Evolutionary conservation across 2,888 invertebrate species (phyloP), one percentile per base, ranked within the genome.

Genomic region (Brachycybe producta): DNA sequence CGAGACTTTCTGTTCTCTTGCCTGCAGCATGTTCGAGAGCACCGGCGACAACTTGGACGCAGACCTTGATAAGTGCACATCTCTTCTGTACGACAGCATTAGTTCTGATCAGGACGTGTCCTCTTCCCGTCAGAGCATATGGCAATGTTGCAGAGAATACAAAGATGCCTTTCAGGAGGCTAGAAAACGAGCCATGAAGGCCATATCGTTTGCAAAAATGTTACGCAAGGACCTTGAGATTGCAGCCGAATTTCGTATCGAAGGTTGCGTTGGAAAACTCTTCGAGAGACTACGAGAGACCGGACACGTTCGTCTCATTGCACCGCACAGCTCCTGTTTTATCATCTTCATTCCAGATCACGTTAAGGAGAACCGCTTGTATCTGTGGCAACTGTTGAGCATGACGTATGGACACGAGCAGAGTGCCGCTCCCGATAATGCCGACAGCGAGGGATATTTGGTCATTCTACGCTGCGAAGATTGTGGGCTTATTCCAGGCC

Each of bases 191-290:
- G 76, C 82, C 51, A 74, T 84, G 47, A 85, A 84, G 64, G 80
- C 84, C 13, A 75, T 88, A 56, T 78, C 80, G 56, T 84, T 90
- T 69, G 82, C 84, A 38, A 85, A 84, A 65, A 78, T 78, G 53
- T 73, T 91, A 32, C 72, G 76, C 49, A 75, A 67, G 61, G 80
- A 81, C 61, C 71, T 81, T 27, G 78, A 77, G 67, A 65, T 74
- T 49, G 69, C 70, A 32, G 65, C 71, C 23, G 68, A 69, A 55
- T 73, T 67, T 56, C 60, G 63, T 51, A 59, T 69, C n/a, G 53
- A 57, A 21, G 61, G 61, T 3, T 55, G 61, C 21, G 58, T 65
- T 34, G 64, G 66, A 51, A 69, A 71, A 54, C 62, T 76, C 69
- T 52, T 73, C 71, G 41, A 70, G 71, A 60, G 70, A 49, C 59